Evolutionary conservation across 2,113 vertebrate species (phyloP), one percentile per base, ranked within the genome.

Genomic region (Lasiurus borealis): DNA sequence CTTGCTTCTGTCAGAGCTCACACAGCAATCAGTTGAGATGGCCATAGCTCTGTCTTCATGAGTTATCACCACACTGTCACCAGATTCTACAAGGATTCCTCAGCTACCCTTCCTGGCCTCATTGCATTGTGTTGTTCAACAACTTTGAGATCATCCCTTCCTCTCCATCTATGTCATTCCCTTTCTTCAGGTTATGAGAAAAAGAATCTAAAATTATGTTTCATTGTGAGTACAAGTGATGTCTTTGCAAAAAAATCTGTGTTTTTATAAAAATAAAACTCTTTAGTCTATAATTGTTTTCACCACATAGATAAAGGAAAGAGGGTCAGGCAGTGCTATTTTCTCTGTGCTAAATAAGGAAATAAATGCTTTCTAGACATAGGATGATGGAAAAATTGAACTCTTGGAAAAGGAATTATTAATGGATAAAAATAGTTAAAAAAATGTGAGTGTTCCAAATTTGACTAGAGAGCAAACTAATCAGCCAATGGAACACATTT

Each of bases 351-450:
- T 96, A 97, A 97, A 57, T 88, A 91, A 92, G 66, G 95, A 96
- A 95, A 91, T 86, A 95, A 95, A 94, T 83, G 82, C 88, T 95
- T 88, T 93, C 27, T 83, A 93, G 95, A 78, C 68, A 72, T 75
- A 40, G 69, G n/a, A 92, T 50, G 52, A 95, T 96, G 66, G 46
- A 92, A 95, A 98, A 98, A 97, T 98, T 72, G 96, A 96, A 11
- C 91, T 97, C 80, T 98, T 98, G 97, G 88, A 96, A 96, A 95
- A 66, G 89, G 80, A 92, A 98, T 98, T 98, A 98, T 93, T 90
- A 96, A 97, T 95, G 84, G 96, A 96, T 97, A 96, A 97, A 98
- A 98, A 95, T 83, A 94, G 96, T 94, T 97, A 96, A 97, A 97
- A 46, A 96, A 97, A 95, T 92, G 96, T 97, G 95, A 96, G 78